Percentiles rank a stretch among this genome's conserved stretches.
Conservation (phyloP, 1,140 invertebrate genomes). For the Drosophila sp. region DNA sequence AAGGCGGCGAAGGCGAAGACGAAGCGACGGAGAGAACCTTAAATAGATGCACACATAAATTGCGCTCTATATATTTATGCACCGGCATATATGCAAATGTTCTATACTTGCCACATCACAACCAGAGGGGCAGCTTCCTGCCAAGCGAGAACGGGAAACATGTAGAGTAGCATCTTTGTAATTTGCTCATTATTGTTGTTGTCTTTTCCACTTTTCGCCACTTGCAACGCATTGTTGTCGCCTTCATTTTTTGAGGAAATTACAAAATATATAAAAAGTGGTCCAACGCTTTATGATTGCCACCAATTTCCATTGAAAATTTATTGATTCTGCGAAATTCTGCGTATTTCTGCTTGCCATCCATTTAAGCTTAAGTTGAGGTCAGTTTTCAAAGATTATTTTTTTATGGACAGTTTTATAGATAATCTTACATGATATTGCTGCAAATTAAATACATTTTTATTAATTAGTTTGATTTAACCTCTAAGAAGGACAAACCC, state of each 20-base stretch:
- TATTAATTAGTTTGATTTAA: too few species aligned
- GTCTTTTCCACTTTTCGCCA: conserved; percentile 11
- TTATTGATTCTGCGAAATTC: conserved; percentile 6
- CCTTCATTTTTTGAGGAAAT: conserved; percentile 31
- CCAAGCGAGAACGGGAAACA: neutral
- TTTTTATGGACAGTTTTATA: too few species aligned
- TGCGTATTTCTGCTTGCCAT: neutral
- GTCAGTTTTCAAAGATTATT: too few species aligned
- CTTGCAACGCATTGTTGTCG: conserved; percentile 31
- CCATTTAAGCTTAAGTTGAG: too few species aligned
- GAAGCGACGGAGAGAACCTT: conserved; percentile 47
- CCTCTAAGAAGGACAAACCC: too few species aligned
- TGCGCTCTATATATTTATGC: conserved; percentile 78
- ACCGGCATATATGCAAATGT: conserved; percentile 68
- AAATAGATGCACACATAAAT: conserved; percentile 78
- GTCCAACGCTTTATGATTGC: conserved; percentile 31
- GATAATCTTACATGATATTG: neutral
- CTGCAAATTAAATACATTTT: neutral
- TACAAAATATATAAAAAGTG: conserved; percentile 29
- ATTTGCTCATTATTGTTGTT: conserved; percentile 59
- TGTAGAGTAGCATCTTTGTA: conserved; percentile 55
- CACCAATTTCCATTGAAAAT: conserved; percentile 14
- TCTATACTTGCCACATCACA: conserved; percentile 36
- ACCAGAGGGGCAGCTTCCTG: conserved; percentile 10
- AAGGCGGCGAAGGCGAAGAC: conserved; percentile 3